Conservation (phyloP, 1,140 invertebrate species). For the Drosophila teissieri region DNA sequence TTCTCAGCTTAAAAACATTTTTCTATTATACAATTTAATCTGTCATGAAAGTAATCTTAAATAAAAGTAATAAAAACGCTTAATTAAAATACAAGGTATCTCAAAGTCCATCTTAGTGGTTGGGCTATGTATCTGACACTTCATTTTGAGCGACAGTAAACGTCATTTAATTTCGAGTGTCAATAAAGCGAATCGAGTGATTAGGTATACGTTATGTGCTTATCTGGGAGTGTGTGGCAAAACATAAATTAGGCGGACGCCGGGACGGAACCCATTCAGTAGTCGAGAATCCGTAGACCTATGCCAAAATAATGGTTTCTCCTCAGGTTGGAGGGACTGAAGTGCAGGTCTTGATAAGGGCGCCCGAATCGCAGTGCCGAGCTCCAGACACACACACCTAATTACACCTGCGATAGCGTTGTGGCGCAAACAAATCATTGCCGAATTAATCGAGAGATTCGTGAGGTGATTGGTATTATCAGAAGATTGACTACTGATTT, state of each 20-base stretch:
- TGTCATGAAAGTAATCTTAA: too few species aligned
- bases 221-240: constrained; percentile 22
- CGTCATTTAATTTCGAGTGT: constrained; percentile 54
- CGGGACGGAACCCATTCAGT: constrained; percentile 15
- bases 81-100: background rate
- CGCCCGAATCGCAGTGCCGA: constrained; percentile 12
- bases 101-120: background rate
- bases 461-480: constrained; percentile 70
- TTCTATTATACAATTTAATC: too few species aligned
- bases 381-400: constrained; percentile 32
- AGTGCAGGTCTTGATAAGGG: constrained; percentile 16
- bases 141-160: constrained; percentile 41
- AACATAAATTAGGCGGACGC: constrained; percentile 46
- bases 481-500: constrained; percentile 74
- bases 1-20: too few species aligned
- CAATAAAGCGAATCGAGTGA: constrained; percentile 41
- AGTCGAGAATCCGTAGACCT: constrained; percentile 17
- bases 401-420: constrained; percentile 59
- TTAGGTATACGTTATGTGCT: constrained; percentile 22
- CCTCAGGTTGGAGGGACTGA: background rate
- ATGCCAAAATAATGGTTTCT: constrained; percentile 18
- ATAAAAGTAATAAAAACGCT: background rate
- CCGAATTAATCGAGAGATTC: constrained; percentile 68
- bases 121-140: constrained; percentile 15
- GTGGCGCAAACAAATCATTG: constrained; percentile 38